phyloP scores from a whole-genome alignment of 2,888 invertebrate species.

The Exephanes ischioxanthus region DNA sequence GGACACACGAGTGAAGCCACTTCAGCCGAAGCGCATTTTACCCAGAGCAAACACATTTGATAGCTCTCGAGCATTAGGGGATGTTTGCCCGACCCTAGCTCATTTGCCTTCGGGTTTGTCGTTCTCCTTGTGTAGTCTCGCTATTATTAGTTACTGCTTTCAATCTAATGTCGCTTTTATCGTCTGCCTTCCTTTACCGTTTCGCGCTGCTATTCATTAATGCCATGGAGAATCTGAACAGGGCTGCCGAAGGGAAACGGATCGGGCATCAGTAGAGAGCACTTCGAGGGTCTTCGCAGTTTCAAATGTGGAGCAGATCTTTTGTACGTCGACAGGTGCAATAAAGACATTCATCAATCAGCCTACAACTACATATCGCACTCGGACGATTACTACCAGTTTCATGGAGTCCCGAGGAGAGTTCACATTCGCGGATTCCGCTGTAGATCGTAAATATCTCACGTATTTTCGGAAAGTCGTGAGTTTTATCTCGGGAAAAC shows the following conservation, averaged over 20 bases:
- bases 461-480: constrained; percentile 61
- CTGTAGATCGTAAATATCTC: constrained; percentile 60
- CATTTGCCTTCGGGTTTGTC: constrained; percentile 26
- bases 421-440: constrained; percentile 50
- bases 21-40: constrained; percentile 58
- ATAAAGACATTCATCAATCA: constrained; percentile 50
- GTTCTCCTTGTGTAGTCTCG: constrained; percentile 30
- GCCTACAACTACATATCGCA: constrained; percentile 50
- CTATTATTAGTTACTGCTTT: constrained; percentile 4
- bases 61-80: constrained; percentile 72
- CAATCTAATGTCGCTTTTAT: background rate
- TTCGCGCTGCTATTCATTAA: background rate
- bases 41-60: constrained; percentile 72
- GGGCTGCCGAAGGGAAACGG: background rate
- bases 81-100: constrained; percentile 65
- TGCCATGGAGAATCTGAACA: background rate
- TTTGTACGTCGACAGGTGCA: background rate
- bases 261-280: background rate
- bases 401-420: constrained; percentile 48
- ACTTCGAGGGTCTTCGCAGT: background rate
- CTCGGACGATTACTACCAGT: constrained; percentile 54
- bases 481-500: constrained; percentile 30
- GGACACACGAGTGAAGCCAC: constrained; percentile 54
- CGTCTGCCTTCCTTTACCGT: background rate
- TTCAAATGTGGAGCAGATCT: background rate